phyloP scores from a whole-genome alignment of 2,797 vertebrate species.

The Hybognathus amarus region DNA sequence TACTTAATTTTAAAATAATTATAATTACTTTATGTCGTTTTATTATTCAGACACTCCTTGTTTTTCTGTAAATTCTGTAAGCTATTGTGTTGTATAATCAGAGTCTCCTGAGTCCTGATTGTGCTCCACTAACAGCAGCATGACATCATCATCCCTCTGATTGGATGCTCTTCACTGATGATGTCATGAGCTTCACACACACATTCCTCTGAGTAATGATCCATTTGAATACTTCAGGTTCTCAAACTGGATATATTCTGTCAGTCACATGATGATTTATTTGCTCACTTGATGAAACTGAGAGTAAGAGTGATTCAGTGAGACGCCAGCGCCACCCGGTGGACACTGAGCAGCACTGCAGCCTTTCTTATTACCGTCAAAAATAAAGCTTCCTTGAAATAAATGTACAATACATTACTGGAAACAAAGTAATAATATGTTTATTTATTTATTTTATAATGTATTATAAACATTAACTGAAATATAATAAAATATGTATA shows the following conservation, averaged over 20 bases:
- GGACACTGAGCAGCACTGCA: constrained; percentile 50
- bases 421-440: not conserved
- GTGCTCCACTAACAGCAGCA: not conserved
- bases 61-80: too few species aligned
- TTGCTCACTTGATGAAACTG: not conserved
- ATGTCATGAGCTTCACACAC: not conserved
- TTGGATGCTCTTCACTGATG: not conserved
- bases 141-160: not conserved
- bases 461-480: not conserved
- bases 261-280: not conserved
- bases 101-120: not conserved
- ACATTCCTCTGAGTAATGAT: not conserved
- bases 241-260: not conserved
- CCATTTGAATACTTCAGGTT: not conserved
- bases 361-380: not conserved
- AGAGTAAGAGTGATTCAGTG: not conserved
- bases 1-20: too few species aligned
- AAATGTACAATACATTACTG: not conserved
- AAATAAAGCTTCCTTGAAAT: not conserved
- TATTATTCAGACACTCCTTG: too few species aligned
- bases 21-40: too few species aligned
- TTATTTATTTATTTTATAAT: not conserved
- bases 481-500: not conserved
- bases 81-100: not conserved
- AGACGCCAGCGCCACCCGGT: constrained; percentile 64